Percentiles rank a stretch among this genome's conserved stretches.
phyloP scores from a whole-genome alignment of 2,113 vertebrate genomes.

The Saccopteryx leptura region DNA sequence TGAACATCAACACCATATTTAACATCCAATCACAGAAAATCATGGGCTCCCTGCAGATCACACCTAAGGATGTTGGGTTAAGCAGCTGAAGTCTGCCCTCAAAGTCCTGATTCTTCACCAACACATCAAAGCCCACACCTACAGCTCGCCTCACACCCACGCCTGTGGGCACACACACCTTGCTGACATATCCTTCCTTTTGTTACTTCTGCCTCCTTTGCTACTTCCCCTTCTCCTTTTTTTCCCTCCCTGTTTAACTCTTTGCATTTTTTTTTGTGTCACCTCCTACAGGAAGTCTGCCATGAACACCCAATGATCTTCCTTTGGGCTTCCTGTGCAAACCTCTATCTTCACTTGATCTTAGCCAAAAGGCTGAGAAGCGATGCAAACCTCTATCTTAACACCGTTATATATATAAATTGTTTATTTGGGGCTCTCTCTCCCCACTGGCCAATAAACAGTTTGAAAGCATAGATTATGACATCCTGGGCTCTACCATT shows the following conservation, averaged over 20 bases:
- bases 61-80: background rate
- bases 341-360: background rate
- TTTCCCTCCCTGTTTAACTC: background rate
- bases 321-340: background rate
- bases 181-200: background rate
- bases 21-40: background rate
- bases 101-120: background rate
- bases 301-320: background rate
- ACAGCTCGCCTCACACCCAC: too few relatives aligned
- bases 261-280: background rate
- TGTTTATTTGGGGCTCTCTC: background rate
- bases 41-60: background rate
- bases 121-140: background rate
- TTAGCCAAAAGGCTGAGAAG: too few relatives aligned
- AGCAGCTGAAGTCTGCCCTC: background rate
- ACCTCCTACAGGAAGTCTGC: constrained; percentile 16
- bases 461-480: background rate
- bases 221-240: background rate
- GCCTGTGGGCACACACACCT: background rate
- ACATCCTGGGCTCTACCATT: background rate
- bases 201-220: background rate
- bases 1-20: background rate
- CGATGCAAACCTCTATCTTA: too few relatives aligned
- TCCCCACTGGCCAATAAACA: background rate
- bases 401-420: background rate